Conservation (phyloP, 2,113 vertebrate genomes). For the Polypterus senegalus region DNA sequence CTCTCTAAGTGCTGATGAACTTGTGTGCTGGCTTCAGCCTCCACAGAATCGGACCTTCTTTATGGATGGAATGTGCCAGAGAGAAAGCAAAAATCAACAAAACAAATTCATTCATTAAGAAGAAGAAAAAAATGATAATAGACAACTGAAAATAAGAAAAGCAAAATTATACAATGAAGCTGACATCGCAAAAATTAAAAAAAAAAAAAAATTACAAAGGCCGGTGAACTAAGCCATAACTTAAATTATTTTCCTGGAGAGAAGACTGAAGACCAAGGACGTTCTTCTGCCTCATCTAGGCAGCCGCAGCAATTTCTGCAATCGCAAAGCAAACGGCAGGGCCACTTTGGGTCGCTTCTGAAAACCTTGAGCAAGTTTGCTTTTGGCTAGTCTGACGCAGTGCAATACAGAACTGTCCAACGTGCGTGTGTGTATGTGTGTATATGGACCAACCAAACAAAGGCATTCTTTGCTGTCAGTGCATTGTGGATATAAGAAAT, state of each 20-base stretch:
- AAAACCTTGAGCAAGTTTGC: constrained; percentile 36
- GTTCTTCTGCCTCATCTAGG: constrained; percentile 43
- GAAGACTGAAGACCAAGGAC: constrained; percentile 42
- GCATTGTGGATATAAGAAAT: constrained; percentile 78
- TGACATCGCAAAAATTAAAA: constrained; percentile 9
- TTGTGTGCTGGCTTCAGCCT: constrained; percentile 5
- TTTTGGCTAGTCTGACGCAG: constrained; percentile 32
- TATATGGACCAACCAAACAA: constrained; percentile 48
- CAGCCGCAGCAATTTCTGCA: constrained; percentile 44
- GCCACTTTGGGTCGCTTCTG: constrained; percentile 29
- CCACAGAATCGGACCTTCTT: constrained; percentile 28
- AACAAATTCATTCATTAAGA: constrained; percentile 17
- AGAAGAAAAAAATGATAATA: constrained; percentile 17
- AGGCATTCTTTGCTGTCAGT: constrained; percentile 80
- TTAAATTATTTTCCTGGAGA: constrained; percentile 42
- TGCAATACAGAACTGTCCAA: constrained; percentile 33
- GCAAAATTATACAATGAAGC: constrained; percentile 34
- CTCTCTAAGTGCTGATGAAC: constrained; percentile 26
- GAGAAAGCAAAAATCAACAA: constrained; percentile 32
- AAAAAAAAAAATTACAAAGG: constrained; percentile 30
- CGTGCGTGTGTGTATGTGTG: constrained; percentile 23
- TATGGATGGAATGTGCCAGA: constrained; percentile 31
- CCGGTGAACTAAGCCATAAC: constrained; percentile 82
- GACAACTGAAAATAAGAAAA: constrained; percentile 24
- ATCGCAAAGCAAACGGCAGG: constrained; percentile 28